Percentiles rank a stretch among this genome's conserved stretches.
Evolutionary conservation across 2,888 invertebrate species (phyloP).

Genomic region (Argynnis bischoffii): DNA sequence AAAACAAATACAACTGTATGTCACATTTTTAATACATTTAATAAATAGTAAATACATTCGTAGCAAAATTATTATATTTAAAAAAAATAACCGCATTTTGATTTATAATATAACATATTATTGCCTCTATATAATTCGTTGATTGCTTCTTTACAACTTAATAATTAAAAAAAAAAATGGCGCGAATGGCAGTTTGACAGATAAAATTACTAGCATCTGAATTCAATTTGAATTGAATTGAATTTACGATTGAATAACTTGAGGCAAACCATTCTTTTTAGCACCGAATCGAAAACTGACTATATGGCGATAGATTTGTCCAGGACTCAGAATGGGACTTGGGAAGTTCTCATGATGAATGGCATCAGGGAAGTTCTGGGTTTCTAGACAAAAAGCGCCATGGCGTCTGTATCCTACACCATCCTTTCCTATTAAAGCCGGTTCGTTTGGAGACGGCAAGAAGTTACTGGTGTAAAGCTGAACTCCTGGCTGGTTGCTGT

Average conservation of each 20-base stretch:
- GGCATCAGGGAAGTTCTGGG: slow-evolving; percentile 96
- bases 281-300: slow-evolving; percentile 87
- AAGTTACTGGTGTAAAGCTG: slow-evolving; percentile 93
- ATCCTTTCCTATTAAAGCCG: slow-evolving; percentile 63
- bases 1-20: no score
- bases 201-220: no score
- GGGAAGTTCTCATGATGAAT: slow-evolving; percentile 91
- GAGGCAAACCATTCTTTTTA: slow-evolving; percentile 41
- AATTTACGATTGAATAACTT: slow-evolving; percentile 39
- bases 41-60: no score
- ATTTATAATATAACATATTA: no score
- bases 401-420: slow-evolving; percentile 85
- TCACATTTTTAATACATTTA: no score
- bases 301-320: slow-evolving; percentile 86
- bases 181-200: no score
- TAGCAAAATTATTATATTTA: no score
- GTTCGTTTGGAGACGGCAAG: slow-evolving; percentile 81
- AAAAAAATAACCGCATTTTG: no score
- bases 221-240: no score
- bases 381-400: slow-evolving; percentile 93
- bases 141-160: no score
- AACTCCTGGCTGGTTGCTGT: slow-evolving; percentile 93
- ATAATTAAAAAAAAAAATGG: no score
- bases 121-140: no score
- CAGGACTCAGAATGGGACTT: slow-evolving; percentile 85